A percentile compares a stretch with the other conserved stretches of the same genome.
Conservation (phyloP, 2,113 vertebrate species). For the Vimba vimba region DNA sequence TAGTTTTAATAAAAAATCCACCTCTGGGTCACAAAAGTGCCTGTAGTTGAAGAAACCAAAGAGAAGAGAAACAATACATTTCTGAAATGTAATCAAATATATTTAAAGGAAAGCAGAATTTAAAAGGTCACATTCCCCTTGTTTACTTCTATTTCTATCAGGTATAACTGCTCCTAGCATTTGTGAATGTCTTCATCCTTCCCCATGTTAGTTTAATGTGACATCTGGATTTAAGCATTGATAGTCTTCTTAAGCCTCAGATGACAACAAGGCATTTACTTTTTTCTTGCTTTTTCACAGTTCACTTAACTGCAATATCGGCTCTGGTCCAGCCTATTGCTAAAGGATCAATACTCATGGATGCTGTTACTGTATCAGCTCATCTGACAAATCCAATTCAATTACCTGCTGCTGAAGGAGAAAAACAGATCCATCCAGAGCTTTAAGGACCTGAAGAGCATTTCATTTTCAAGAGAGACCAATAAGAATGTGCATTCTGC, state of each 20-base stretch:
- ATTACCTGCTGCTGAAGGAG: slow-evolving; percentile 65
- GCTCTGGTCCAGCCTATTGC: slow-evolving; percentile 53
- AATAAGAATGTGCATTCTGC: slow-evolving; percentile 56
- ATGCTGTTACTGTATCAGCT: slow-evolving; percentile 67
- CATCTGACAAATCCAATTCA: slow-evolving; percentile 72
- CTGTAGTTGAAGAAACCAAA: neutral
- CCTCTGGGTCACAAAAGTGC: neutral
- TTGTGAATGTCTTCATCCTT: slow-evolving; percentile 2
- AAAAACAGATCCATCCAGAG: slow-evolving; percentile 66
- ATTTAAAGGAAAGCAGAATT: neutral
- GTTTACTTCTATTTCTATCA: neutral
- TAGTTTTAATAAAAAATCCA: neutral
- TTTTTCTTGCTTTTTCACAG: slow-evolving; percentile 37
- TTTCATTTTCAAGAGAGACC: slow-evolving; percentile 56
- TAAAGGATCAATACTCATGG: slow-evolving; percentile 65
- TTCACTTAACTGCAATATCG: slow-evolving; percentile 48
- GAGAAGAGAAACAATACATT: neutral
- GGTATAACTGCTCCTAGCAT: neutral
- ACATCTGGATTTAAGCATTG: slow-evolving; percentile 23
- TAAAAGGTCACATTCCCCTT: neutral
- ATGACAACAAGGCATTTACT: slow-evolving; percentile 37
- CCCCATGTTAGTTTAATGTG: slow-evolving; percentile 11
- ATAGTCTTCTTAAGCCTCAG: slow-evolving; percentile 27
- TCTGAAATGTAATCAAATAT: neutral
- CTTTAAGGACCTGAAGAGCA: slow-evolving; percentile 53